Percentiles rank a stretch among this genome's conserved stretches.
phyloP scores from a whole-genome alignment of 2,113 vertebrate genomes.

The Ailuropoda melanoleuca region DNA sequence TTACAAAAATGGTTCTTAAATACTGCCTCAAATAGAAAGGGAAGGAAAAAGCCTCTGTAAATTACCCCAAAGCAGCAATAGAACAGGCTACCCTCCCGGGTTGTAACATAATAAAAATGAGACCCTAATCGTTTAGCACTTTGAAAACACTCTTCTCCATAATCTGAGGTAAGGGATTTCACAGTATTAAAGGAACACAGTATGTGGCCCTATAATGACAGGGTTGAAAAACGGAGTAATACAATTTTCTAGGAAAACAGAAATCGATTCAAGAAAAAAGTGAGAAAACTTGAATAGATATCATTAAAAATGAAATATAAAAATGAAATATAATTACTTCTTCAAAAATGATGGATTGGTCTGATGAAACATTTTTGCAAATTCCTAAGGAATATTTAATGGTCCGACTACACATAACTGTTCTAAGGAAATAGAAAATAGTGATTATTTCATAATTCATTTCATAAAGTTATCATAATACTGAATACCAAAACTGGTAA shows the following conservation, averaged over 20 bases:
- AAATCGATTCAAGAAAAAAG: constrained; percentile 25
- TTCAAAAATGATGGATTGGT: constrained; percentile 9
- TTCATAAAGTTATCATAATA: constrained; percentile 10
- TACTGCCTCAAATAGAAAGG: not conserved
- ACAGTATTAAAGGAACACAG: not conserved
- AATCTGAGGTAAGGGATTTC: not conserved
- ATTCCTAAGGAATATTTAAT: constrained; percentile 1
- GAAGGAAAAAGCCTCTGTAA: not conserved
- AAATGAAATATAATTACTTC: not conserved
- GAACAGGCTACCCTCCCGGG: not conserved
- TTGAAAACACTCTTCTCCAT: constrained; percentile 16
- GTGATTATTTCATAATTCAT: not conserved
- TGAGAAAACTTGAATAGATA: not conserved
- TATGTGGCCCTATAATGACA: not conserved
- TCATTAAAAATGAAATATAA: not conserved
- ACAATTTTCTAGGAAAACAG: not conserved
- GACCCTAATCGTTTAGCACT: not conserved
- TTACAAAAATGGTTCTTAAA: not conserved
- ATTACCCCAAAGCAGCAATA: not conserved
- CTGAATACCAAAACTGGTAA: not conserved
- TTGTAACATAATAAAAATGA: not conserved
- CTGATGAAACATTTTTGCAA: not conserved
- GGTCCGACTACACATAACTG: not conserved
- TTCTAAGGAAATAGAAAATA: not conserved
- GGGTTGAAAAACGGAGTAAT: not conserved